Evolutionary conservation across 2,888 invertebrate species (phyloP), one percentile per base, ranked within the genome.

Genomic region (Dryomyza anilis): DNA sequence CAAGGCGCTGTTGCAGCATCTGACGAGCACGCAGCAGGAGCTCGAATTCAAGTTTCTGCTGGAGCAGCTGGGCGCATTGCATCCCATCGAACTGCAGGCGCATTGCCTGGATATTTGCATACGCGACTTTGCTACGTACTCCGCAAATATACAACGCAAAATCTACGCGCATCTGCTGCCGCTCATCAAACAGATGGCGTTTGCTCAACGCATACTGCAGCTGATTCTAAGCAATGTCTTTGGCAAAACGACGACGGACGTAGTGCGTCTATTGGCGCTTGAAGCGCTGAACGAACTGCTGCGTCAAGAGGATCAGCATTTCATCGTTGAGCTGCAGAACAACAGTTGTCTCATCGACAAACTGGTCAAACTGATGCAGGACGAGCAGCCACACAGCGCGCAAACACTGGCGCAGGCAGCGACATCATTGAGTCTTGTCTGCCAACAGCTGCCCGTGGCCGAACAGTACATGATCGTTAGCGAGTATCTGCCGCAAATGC

Each of bases 391-490:
- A 6, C 69, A 72, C 0, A 45, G 57, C 36, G 23, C 61, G 1
- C 25, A 69, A 27, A 58, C 67, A 3, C 71, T 85, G 48, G 76
- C 77, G 60, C 71, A 84, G 53, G 78, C 86, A 61, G 81, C 85
- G 12, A 76, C 72, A 10, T 80, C 86, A 21, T 77, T 85, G 30
- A 84, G 84, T 68, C 78, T 82, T 27, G 80, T 86, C 60, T 76
- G 86, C 23, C 82, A 84, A 63, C 80, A 81, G 48, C 74, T 86
- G 65, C 76, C 76, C 16, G 66, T 74, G 12, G 77, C 84, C 1
- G 82, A 84, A 60, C 87, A 87, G 73, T 83, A 80, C 67, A 71
- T 76, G 19, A 77, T 86, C 57, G 73, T 85, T 1, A 76, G 81
- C n/a, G 81, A 81, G 68, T 83, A 86, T 71, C 70, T 85, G 56